These are phyloP conservation scores for Pelodiscus sinensis DNA, from an alignment of 2,113 vertebrate species.

Conservation along the genomic window DNA sequence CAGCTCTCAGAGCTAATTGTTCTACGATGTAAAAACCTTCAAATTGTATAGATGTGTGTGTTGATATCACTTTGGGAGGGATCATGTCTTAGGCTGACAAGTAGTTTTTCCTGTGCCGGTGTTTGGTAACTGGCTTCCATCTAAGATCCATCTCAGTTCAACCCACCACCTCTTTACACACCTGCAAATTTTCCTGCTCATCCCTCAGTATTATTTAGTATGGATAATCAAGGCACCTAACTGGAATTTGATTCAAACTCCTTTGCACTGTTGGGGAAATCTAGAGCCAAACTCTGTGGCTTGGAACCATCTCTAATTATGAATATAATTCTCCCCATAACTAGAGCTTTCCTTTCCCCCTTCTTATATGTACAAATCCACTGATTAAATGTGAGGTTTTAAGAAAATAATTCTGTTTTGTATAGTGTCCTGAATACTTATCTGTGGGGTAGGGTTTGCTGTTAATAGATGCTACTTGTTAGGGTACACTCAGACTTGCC, in stretches of 20 bases:
- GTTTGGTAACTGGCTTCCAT: background rate
- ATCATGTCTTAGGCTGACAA: background rate
- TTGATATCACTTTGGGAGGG: background rate
- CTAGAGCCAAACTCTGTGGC: background rate
- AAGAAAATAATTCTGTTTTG: background rate
- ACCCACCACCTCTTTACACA: background rate
- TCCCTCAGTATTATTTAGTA: background rate
- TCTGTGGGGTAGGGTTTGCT: background rate
- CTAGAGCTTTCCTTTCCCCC: background rate
- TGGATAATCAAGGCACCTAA: background rate
- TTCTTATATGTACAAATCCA: background rate
- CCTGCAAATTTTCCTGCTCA: background rate
- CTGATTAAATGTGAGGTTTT: background rate
- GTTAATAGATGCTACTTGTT: background rate
- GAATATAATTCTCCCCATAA: background rate
- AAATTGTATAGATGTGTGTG: no score
- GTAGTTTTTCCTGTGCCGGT: background rate
- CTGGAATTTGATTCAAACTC: background rate
- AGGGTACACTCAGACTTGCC: background rate
- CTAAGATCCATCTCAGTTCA: background rate
- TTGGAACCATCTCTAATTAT: background rate
- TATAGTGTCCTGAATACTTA: background rate
- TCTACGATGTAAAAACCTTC: background rate
- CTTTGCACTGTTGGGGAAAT: background rate
- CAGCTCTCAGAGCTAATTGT: background rate